Evolutionary conservation across 2,888 invertebrate species (phyloP).

Genomic region (Notodonta ziczac): DNA sequence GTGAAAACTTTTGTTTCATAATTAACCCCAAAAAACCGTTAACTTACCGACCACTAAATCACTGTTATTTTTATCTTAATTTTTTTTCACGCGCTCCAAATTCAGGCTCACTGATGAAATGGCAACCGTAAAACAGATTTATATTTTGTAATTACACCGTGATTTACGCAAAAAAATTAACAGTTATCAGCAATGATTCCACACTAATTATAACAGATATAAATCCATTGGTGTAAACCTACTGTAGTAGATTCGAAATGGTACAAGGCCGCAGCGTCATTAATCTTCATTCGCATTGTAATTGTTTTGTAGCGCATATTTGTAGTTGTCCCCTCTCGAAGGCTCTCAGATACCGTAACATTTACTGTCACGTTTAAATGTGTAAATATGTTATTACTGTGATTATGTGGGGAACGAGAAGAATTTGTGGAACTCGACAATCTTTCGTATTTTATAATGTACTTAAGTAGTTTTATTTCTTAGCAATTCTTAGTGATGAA

Average conservation of each 20-base stretch:
- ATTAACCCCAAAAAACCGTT: not conserved
- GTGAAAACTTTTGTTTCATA: not conserved
- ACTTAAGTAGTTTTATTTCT: too few relatives aligned
- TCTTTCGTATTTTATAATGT: too few relatives aligned
- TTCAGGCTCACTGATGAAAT: slow-evolving; percentile 11
- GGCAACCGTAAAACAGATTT: slow-evolving; percentile 23
- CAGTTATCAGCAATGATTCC: slow-evolving; percentile 23
- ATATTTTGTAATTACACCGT: slow-evolving; percentile 8
- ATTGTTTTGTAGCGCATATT: slow-evolving; percentile 46
- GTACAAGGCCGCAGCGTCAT: slow-evolving; percentile 55
- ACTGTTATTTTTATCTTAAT: not conserved
- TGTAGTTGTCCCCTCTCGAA: slow-evolving; percentile 34
- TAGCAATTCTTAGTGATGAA: too few relatives aligned
- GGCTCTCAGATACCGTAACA: slow-evolving; percentile 5
- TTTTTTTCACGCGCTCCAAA: slow-evolving; percentile 6
- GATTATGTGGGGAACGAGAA: slow-evolving; percentile 4
- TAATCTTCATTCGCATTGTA: slow-evolving; percentile 55
- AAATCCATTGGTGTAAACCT: slow-evolving; percentile 36
- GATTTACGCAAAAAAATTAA: slow-evolving; percentile 21
- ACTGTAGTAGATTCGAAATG: slow-evolving; percentile 41
- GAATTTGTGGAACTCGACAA: too few relatives aligned
- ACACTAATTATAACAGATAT: slow-evolving; percentile 38
- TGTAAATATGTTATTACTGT: not conserved
- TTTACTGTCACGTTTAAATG: not conserved
- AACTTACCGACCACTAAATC: not conserved